Base-by-base conservation (phyloP, 2,888 invertebrate species). In the Aleiodes leptofemur region DNA sequence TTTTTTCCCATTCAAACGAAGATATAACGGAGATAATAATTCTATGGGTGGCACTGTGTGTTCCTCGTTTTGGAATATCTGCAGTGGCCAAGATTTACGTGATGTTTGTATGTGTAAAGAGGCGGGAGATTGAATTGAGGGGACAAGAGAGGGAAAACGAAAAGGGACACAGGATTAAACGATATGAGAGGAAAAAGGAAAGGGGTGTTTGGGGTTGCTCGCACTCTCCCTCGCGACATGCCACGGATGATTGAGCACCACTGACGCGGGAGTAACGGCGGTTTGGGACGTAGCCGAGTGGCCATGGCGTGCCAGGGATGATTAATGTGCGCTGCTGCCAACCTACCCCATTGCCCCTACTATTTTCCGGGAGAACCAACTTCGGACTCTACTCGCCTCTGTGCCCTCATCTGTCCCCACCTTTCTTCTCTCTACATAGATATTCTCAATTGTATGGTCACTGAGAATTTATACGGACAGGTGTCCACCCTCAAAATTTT, bases 161-260 rank as follows among this genome's bases (percentile, higher is more conserved):
- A 48, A 34, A 51, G 59, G 57, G 71, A 50, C 34, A 43, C 43
- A 43, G 43, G 43, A 43, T 8, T 9, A 3, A 8, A 14, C 50
- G 29, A 68, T 9, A 9, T 68, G 68, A 4, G 14, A 57, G 69
- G 57, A 56, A 69, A 55, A 50, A 34, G 51, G 29, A 51, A 34
- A 51, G 72, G 69, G 59, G 53, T 59, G 34, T 38, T 61, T 43
- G 16, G 73, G 51, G 31, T 31, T 43, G 66, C 66, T 69, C 64
- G 31, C 57, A 57, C 53, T 50, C 71, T 74, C 74, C 73, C 77
- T 78, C 68, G 75, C 76, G 80, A 77, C 80, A 78, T 73, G 78
- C 75, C 76, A 77, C 72, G 75, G 78, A 80, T 80, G 78, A 80
- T 80, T 77, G 80, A 80, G 80, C 78, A 80, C 80, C 78, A 78